These are phyloP conservation scores for Entomobrya multifasciata DNA, from an alignment of 2,888 invertebrate species.

Conservation along the genomic window DNA sequence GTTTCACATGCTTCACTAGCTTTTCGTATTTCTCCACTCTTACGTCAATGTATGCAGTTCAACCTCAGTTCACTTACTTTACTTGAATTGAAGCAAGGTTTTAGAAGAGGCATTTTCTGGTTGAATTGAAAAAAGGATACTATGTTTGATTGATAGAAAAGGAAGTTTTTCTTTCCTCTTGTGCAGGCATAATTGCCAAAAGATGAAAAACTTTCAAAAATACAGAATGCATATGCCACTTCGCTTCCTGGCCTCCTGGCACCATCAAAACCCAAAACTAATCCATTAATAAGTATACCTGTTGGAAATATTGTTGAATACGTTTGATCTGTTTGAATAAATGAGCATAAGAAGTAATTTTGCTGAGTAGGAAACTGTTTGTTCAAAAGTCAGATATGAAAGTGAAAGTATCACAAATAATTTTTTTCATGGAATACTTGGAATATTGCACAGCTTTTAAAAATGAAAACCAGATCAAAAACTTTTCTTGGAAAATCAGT, in stretches of 20 bases:
- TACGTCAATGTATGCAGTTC: constrained; percentile 6
- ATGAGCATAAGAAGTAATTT: too few relatives aligned
- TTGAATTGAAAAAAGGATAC: constrained; percentile 42
- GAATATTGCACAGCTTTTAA: too few relatives aligned
- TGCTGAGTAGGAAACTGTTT: background rate
- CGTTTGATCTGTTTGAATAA: constrained; percentile 16
- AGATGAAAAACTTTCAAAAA: too few relatives aligned
- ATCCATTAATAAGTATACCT: constrained; percentile 30
- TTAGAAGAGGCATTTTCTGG: constrained; percentile 43
- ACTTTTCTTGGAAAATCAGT: too few relatives aligned
- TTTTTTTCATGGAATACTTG: too few relatives aligned
- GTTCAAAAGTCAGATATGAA: background rate
- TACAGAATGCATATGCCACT: constrained; percentile 57
- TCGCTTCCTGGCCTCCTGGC: too few relatives aligned
- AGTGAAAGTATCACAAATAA: background rate
- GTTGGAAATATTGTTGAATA: constrained; percentile 23
- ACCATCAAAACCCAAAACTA: constrained; percentile 56
- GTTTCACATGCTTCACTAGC: constrained; percentile 23
- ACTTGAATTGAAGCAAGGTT: too few relatives aligned
- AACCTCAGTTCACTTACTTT: too few relatives aligned
- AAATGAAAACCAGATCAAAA: too few relatives aligned
- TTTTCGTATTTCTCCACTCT: background rate
- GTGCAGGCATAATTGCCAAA: background rate
- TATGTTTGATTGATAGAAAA: constrained; percentile 29
- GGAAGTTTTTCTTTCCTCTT: background rate